phyloP scores from a whole-genome alignment of 2,888 invertebrate genomes.

The Anthrax anthrax region DNA sequence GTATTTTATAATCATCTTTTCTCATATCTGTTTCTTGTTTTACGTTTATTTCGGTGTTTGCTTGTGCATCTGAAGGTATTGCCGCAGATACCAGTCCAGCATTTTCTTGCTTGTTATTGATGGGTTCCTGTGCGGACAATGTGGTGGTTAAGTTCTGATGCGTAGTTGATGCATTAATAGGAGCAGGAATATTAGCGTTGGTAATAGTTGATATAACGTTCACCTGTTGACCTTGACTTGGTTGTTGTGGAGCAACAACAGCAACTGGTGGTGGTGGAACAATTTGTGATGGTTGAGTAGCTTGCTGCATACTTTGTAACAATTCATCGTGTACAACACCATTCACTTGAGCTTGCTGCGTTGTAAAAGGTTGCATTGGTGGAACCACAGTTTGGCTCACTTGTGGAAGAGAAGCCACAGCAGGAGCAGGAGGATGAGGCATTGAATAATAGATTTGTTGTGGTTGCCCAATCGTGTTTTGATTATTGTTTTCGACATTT shows the following conservation, averaged over 20 bases:
- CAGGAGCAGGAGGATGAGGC: conserved; percentile 20
- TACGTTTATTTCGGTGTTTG: conserved; percentile 13
- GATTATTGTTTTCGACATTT: conserved; percentile 5
- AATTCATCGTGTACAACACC: conserved; percentile 33
- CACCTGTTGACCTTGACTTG: conserved; percentile 14
- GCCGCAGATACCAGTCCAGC: conserved; percentile 11
- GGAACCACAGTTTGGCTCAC: conserved; percentile 10
- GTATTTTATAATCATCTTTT: conserved; percentile 24
- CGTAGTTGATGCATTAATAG: conserved; percentile 20
- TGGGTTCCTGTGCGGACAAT: conserved; percentile 6
- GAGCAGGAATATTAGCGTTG: conserved; percentile 26
- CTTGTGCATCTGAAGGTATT: conserved; percentile 11
- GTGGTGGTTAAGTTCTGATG: conserved; percentile 12
- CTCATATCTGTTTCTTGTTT: conserved; percentile 9
- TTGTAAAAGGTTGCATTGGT: conserved; percentile 13
- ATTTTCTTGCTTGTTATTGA: conserved; percentile 6
- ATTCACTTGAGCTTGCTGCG: conserved; percentile 26
- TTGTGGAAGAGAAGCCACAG: conserved; percentile 4
- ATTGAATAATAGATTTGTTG: conserved; percentile 26
- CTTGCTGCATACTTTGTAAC: conserved; percentile 22
- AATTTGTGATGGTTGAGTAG: conserved; percentile 19
- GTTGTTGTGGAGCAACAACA: conserved; percentile 21
- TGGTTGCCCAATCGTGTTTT: conserved; percentile 13
- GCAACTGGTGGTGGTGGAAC: conserved; percentile 19
- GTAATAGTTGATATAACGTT: conserved; percentile 29